Evolutionary conservation across 2,113 vertebrate genomes (phyloP).

Genomic region (Rutilus rutilus): DNA sequence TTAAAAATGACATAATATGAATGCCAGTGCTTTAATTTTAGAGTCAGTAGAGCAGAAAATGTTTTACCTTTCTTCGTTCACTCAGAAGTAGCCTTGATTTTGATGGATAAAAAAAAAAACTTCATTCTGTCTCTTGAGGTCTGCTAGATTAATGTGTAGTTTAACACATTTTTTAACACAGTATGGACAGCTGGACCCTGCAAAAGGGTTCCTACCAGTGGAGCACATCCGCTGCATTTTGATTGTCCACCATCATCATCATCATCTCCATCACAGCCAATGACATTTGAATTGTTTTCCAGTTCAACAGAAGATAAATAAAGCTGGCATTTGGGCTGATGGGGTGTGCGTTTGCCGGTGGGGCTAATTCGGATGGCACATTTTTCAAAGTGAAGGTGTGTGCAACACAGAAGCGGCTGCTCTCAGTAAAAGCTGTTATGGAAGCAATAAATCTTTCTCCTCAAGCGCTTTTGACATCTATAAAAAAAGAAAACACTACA

Average conservation of each 20-base stretch:
- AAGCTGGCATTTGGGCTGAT: conserved; percentile 74
- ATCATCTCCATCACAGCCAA: conserved; percentile 47
- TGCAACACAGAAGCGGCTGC: conserved; percentile 49
- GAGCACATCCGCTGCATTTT: conserved; percentile 23
- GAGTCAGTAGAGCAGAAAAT: neutral
- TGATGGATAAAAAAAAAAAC: neutral
- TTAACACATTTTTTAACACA: neutral
- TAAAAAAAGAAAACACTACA: conserved; percentile 35
- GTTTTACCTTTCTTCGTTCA: neutral
- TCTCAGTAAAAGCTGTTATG: conserved; percentile 62
- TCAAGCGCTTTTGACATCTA: conserved; percentile 36
- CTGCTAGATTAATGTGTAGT: neutral
- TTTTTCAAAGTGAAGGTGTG: conserved; percentile 61
- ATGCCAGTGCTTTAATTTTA: neutral
- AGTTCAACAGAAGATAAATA: conserved; percentile 70
- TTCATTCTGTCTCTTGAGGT: neutral
- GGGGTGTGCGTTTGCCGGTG: conserved; percentile 61
- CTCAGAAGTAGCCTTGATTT: neutral
- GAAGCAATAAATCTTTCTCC: conserved; percentile 55
- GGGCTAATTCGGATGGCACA: conserved; percentile 44
- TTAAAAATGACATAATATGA: neutral
- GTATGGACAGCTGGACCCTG: neutral
- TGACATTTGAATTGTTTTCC: conserved; percentile 71
- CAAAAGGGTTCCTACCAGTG: neutral
- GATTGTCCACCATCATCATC: conserved; percentile 41